A percentile compares a stretch with the other conserved stretches of the same genome.
phyloP scores from a whole-genome alignment of 2,113 vertebrate genomes.

The Pseudonaja textilis region DNA sequence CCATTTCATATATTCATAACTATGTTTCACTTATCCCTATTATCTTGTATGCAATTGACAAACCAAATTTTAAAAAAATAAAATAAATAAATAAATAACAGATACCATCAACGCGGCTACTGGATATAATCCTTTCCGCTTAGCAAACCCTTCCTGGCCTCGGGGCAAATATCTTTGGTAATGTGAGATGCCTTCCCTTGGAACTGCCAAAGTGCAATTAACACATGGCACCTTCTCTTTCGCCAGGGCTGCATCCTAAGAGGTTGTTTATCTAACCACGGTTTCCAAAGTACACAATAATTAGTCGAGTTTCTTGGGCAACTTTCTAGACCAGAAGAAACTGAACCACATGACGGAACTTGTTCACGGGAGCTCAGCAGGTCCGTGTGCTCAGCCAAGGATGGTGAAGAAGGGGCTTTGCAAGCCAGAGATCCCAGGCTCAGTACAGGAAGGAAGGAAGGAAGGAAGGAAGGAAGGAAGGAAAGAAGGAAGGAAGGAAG shows the following conservation, averaged over 20 bases:
- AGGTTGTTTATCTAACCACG: not conserved
- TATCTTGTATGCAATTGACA: too few species aligned
- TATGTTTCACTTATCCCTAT: too few species aligned
- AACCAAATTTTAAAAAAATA: too few species aligned
- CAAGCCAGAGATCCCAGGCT: not conserved
- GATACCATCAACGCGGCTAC: not conserved
- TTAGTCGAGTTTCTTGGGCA: not conserved
- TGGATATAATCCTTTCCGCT: not conserved
- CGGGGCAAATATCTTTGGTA: not conserved
- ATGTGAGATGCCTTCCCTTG: not conserved
- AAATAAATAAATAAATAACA: too few species aligned
- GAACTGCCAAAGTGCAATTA: not conserved
- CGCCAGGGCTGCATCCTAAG: not conserved
- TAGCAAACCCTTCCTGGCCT: not conserved
- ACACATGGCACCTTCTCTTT: not conserved
- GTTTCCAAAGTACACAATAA: not conserved
- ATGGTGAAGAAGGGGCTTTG: not conserved
- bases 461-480: too few species aligned
- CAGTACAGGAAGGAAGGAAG: too few species aligned
- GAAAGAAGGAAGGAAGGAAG: too few species aligned
- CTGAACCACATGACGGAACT: not conserved
- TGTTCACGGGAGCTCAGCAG: not conserved
- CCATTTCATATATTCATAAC: too few species aligned
- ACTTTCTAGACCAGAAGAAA: not conserved
- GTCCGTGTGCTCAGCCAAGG: not conserved